Evolutionary conservation across 1,140 invertebrate species (phyloP), one percentile per base, ranked within the genome.

Genomic region (Campoletis sonorensis): DNA sequence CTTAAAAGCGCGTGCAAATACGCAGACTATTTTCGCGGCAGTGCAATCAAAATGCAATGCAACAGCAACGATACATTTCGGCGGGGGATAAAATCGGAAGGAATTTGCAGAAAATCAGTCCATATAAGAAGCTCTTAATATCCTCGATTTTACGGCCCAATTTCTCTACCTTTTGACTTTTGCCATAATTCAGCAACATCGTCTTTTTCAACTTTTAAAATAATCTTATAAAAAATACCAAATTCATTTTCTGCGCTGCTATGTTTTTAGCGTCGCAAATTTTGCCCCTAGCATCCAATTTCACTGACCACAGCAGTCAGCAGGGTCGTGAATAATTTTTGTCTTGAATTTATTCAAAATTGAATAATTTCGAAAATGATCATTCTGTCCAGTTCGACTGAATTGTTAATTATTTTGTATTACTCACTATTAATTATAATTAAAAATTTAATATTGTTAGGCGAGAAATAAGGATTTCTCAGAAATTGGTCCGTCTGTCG

Each of bases 11-110:
- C n/a, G 16, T 54, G n/a, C 51, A 54, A 54, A 54, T 21, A 21
- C 51, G 51, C 51, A 4, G n/a, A 54, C n/a, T 54, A 54, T 54
- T n/a, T n/a, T 7, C n/a, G 4, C 51, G 51, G 18, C n/a, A 21
- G n/a, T 72, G 70, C 49, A 61, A 54, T 54, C 72, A 26, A 77
- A n/a, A 37, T 77, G 51, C 51, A 54, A 37, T 77, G 73, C 51
- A 77, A 21, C 54, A 77, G 72, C 72, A 49, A 18, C 40, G 40
- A 27, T 75, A 27, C 72, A 26, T 54, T 54, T 54, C 51, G 51
- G 51, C 16, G 51, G n/a, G 54, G n/a, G n/a, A 27, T 61, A 61
- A 7, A 58, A 27, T 26, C 27, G 73, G 30, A 77, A 61, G 73
- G 73, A 61, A 54, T 77, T 77, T 54, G 51, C 18, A 21, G 16